phyloP scores from a whole-genome alignment of 2,797 vertebrate species.

The Ceryle rudis region DNA sequence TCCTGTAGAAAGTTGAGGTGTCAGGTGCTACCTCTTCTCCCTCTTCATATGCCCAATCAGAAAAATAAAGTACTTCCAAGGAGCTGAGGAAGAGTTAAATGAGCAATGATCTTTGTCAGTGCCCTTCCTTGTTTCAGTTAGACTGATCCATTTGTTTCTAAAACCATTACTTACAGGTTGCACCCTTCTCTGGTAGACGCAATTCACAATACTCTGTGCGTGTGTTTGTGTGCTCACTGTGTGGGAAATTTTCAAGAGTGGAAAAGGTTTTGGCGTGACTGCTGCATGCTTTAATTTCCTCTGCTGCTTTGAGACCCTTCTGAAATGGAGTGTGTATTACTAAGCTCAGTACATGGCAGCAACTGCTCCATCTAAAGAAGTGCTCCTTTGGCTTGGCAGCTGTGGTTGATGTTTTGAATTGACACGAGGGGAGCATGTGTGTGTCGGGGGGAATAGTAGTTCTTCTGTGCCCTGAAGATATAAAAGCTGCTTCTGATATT shows the following conservation, averaged over 20 bases:
- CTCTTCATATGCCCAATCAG: not conserved
- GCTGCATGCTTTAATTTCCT: conserved; percentile 48
- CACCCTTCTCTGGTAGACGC: not conserved
- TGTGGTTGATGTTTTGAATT: not conserved
- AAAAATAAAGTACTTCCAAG: not conserved
- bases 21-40: not conserved
- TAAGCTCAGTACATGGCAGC: conserved; percentile 35
- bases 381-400: conserved; percentile 31
- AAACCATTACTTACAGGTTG: not conserved
- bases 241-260: conserved; percentile 29
- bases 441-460: conserved; percentile 27
- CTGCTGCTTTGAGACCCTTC: conserved; percentile 26
- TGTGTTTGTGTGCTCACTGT: not conserved
- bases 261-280: not conserved
- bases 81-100: not conserved
- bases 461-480: conserved; percentile 52
- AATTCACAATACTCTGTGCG: not conserved
- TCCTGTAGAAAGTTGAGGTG: not conserved
- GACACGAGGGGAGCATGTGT: not conserved
- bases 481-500: conserved; percentile 51
- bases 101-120: not conserved
- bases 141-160: not conserved
- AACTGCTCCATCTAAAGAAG: conserved; percentile 33
- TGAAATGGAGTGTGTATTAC: conserved; percentile 32
- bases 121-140: not conserved